Evolutionary conservation across 2,113 vertebrate species (phyloP).

Genomic region (Cygnus atratus): DNA sequence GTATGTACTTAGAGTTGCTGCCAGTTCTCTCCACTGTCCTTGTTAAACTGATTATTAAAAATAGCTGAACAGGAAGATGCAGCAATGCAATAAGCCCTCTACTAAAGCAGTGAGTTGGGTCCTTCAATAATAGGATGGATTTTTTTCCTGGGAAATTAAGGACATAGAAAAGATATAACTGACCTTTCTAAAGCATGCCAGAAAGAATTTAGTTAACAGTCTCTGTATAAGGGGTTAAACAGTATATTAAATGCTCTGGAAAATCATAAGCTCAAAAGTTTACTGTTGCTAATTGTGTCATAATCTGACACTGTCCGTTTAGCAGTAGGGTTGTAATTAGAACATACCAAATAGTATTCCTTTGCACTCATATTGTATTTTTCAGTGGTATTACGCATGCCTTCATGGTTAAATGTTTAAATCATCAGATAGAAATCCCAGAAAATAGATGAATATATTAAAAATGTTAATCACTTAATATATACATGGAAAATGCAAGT

Average conservation of each 20-base stretch:
- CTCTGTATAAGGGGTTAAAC: not conserved
- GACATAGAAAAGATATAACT: not conserved
- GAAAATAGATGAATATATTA: not conserved
- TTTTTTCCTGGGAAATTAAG: not conserved
- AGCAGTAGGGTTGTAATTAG: not conserved
- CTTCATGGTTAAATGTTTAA: not conserved
- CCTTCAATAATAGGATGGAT: not conserved
- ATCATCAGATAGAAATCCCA: not conserved
- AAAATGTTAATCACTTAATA: not conserved
- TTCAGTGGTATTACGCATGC: not conserved
- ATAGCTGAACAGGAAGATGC: not conserved
- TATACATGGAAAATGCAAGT: not conserved
- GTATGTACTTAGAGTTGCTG: not conserved
- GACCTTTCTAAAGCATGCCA: not conserved
- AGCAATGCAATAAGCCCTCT: not conserved
- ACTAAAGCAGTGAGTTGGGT: not conserved
- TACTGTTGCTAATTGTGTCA: not conserved
- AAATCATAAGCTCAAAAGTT: not conserved
- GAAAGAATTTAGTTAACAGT: not conserved
- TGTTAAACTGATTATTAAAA: not conserved
- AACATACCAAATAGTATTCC: not conserved
- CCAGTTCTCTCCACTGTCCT: not conserved
- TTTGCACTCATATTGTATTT: not conserved
- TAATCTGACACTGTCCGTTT: not conserved
- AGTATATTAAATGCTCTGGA: not conserved